Evolutionary conservation across 2,797 vertebrate species (phyloP).

Genomic region (Sebastolobus altivelis): DNA sequence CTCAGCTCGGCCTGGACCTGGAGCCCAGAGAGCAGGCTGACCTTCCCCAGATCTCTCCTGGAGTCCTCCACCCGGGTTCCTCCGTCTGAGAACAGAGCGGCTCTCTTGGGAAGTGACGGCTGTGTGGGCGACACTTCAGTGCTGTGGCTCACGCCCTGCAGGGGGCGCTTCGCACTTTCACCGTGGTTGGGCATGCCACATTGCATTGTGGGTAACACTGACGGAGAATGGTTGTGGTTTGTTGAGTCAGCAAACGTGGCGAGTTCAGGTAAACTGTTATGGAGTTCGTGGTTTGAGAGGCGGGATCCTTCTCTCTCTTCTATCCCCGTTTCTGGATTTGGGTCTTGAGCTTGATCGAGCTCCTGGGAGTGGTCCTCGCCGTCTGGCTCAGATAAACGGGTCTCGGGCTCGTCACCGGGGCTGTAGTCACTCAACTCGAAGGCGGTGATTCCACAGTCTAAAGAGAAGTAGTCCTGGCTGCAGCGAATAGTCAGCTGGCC

Average conservation of each 20-base stretch:
- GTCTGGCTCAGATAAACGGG: neutral
- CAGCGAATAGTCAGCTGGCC: conserved; percentile 98
- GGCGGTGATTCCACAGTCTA: conserved; percentile 98
- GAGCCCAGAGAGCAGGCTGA: conserved; percentile 58
- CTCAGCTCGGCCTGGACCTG: conserved; percentile 89
- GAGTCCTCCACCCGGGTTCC: conserved; percentile 48
- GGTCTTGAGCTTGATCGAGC: conserved; percentile 21
- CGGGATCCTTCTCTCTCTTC: conserved; percentile 75
- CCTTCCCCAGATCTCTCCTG: conserved; percentile 18
- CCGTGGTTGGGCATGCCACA: conserved; percentile 56
- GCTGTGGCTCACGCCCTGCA: conserved; percentile 88
- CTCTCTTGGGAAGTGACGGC: conserved; percentile 91
- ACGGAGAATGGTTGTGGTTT: conserved; percentile 22
- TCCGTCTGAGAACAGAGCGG: conserved; percentile 86
- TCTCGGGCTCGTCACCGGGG: conserved; percentile 89
- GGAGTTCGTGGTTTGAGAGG: conserved; percentile 88
- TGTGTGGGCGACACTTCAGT: conserved; percentile 90
- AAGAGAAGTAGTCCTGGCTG: conserved; percentile 96
- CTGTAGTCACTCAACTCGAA: conserved; percentile 97
- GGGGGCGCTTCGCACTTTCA: conserved; percentile 89
- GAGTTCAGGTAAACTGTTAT: conserved; percentile 88
- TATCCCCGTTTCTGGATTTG: conserved; percentile 48
- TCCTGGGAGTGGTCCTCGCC: conserved; percentile 51
- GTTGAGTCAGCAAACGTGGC: conserved; percentile 25
- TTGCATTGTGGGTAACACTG: conserved; percentile 61